Percentiles rank a stretch among this genome's conserved stretches.
phyloP scores from a whole-genome alignment of 2,888 invertebrate species.

The Orgyia antiqua region DNA sequence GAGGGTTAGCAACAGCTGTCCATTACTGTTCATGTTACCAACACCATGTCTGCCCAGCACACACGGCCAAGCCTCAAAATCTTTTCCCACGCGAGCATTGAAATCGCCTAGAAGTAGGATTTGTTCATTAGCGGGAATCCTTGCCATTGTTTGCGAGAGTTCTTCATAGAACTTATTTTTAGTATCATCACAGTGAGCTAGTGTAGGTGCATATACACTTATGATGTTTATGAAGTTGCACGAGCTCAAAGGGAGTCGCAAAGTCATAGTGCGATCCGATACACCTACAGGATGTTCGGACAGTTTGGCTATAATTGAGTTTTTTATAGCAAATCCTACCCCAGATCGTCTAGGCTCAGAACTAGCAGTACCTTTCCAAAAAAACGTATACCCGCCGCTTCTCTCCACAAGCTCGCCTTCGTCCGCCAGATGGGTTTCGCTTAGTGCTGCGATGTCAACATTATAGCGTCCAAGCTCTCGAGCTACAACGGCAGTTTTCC shows the following conservation, averaged over 20 bases:
- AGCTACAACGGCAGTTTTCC: too few relatives aligned
- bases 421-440: too few relatives aligned
- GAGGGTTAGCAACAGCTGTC: constrained; percentile 1
- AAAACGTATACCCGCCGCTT: constrained; percentile 10
- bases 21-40: neutral
- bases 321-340: constrained; percentile 14
- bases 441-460: too few relatives aligned
- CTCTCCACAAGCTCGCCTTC: constrained; percentile 1
- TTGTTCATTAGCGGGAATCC: too few relatives aligned
- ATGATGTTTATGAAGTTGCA: too few relatives aligned
- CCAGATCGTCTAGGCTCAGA: constrained; percentile 12
- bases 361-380: neutral
- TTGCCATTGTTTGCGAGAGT: too few relatives aligned
- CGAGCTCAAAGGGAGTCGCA: too few relatives aligned
- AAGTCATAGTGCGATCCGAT: constrained; percentile 14
- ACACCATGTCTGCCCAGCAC: neutral
- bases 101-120: too few relatives aligned
- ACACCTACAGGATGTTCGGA: constrained; percentile 3
- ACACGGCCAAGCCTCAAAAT: constrained; percentile 11
- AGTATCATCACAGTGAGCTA: too few relatives aligned
- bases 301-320: neutral
- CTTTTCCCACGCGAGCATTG: constrained; percentile 5
- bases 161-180: too few relatives aligned
- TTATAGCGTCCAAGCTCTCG: too few relatives aligned
- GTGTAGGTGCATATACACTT: constrained; percentile 26